Evolutionary conservation across 2,113 vertebrate species (phyloP).

Genomic region (Limanda limanda): DNA sequence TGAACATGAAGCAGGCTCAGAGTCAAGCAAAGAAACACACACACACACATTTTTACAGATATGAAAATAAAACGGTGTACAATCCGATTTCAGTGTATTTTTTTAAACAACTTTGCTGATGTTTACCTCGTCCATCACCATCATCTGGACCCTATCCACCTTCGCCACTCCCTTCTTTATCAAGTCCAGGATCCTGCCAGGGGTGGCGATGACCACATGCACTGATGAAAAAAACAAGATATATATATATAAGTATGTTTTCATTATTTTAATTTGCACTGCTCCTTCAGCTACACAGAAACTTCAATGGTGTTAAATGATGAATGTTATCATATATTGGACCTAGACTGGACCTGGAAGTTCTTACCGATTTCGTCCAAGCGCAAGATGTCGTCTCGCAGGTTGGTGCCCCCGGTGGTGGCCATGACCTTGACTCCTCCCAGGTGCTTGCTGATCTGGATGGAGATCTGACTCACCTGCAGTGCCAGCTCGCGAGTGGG

Average conservation of each 20-base stretch:
- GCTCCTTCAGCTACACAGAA: not conserved
- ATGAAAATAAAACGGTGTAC: no score
- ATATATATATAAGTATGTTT: no score
- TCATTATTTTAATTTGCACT: not conserved
- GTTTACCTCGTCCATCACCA: slow-evolving; percentile 87
- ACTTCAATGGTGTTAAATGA: no score
- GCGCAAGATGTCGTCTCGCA: slow-evolving; percentile 86
- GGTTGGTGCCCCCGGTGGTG: slow-evolving; percentile 85
- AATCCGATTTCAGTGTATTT: not conserved
- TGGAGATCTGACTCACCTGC: slow-evolving; percentile 85
- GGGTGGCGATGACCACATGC: slow-evolving; percentile 84
- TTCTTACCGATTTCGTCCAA: slow-evolving; percentile 82
- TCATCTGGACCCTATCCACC: slow-evolving; percentile 82
- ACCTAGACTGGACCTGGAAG: not conserved
- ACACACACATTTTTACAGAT: not conserved
- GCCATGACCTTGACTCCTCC: slow-evolving; percentile 86
- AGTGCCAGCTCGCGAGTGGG: slow-evolving; percentile 85
- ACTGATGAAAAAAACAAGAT: slow-evolving; percentile 58
- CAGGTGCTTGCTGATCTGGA: slow-evolving; percentile 85
- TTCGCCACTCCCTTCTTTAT: slow-evolving; percentile 86
- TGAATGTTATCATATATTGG: no score
- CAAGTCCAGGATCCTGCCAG: slow-evolving; percentile 84
- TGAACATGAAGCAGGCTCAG: not conserved
- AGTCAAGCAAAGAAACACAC: not conserved
- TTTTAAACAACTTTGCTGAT: no score